These are phyloP conservation scores for Calosoma granatense DNA, from an alignment of 1,140 invertebrate species.

Conservation along the genomic window DNA sequence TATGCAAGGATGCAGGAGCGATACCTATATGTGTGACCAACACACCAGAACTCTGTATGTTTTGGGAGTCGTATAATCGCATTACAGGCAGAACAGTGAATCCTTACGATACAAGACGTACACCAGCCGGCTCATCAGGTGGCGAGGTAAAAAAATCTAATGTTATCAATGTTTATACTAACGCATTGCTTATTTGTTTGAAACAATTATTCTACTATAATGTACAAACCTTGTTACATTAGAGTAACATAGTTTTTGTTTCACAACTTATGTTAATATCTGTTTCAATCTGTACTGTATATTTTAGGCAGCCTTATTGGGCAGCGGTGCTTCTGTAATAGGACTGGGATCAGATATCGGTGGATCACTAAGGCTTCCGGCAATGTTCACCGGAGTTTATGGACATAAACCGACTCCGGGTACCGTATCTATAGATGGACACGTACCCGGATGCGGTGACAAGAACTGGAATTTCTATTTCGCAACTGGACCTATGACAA, in stretches of 20 bases:
- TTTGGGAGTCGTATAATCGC: slow-evolving; percentile 82
- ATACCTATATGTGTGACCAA: slow-evolving; percentile 84
- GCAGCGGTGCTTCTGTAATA: slow-evolving; percentile 63
- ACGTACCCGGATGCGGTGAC: slow-evolving; percentile 19
- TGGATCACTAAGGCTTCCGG: slow-evolving; percentile 73
- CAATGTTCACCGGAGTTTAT: slow-evolving; percentile 77
- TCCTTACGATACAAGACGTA: slow-evolving; percentile 72
- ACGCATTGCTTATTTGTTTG: not conserved
- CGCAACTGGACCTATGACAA: slow-evolving; percentile 66
- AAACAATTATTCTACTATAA: not conserved
- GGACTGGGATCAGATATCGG: slow-evolving; percentile 77
- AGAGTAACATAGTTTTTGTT: too few relatives aligned
- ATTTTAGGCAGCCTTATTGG: slow-evolving; percentile 51
- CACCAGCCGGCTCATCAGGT: slow-evolving; percentile 67
- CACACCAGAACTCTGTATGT: slow-evolving; percentile 83
- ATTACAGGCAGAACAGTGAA: slow-evolving; percentile 80
- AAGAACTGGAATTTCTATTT: slow-evolving; percentile 30
- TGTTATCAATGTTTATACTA: slow-evolving; percentile 7
- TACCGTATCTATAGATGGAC: slow-evolving; percentile 43
- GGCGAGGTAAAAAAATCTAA: slow-evolving; percentile 45
- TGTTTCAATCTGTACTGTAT: too few relatives aligned
- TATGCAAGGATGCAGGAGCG: slow-evolving; percentile 65
- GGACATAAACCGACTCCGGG: slow-evolving; percentile 70
- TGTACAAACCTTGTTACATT: not conserved
- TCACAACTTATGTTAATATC: too few relatives aligned